Evolutionary conservation across 2,888 invertebrate genomes (phyloP), one percentile per base, ranked within the genome.

Genomic region (Limenitis camilla): DNA sequence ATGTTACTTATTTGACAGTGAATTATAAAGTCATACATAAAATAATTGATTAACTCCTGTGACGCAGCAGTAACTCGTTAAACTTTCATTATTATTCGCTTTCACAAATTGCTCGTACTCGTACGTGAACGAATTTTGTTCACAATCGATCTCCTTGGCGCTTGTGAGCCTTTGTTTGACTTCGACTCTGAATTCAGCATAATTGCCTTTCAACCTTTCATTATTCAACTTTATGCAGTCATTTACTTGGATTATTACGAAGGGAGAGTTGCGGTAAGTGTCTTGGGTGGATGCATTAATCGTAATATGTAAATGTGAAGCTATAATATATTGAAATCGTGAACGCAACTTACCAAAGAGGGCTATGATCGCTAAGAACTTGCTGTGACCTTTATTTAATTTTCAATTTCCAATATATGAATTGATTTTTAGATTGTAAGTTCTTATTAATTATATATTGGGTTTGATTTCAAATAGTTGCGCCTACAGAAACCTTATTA

Each of bases 201-300:
- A 87, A 87, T 87, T 86, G 85, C 84, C 86, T 86, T 86, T 83
- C 81, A 85, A 81, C 73, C 81, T 84, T 85, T 84, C 85, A 85
- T 86, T 86, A 86, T 86, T 84, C 82, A 83, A 80, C 85, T 86
- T 86, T 85, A 82, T 85, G 82, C 81, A 85, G 83, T 81, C 84
- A 85, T 86, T 85, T 85, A 83, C 86, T 85, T 80, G 81, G 77
- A 79, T 82, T 86, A 84, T 84, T 82, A 78, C 78, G 78, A 75
- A 83, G 82, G 83, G 86, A 81, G 82, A 81, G 81, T 80, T 71
- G 76, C 66, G 75, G 74, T 77, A 71, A 79, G 77, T 81, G 79
- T 78, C 81, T 84, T 86, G 81, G 82, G 80, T 84, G 78, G 80
- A 81, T 83, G 83, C 84, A 84, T 86, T 85, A 84, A 85, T 85